Conservation (phyloP, 2,888 invertebrate genomes). For the Chalcosyrphus nemorum region DNA sequence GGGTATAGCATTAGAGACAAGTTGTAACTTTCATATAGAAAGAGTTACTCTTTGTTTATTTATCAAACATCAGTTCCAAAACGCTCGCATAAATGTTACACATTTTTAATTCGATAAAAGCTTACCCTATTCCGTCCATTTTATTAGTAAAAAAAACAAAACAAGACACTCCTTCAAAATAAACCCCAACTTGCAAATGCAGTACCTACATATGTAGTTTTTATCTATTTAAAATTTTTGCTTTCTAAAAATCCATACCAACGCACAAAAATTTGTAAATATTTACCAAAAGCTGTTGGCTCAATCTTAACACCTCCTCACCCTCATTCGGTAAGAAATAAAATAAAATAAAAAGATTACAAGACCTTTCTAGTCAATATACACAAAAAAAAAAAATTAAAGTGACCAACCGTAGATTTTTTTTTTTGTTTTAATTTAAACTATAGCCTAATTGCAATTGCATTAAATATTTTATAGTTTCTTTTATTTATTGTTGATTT, state of each 20-base stretch:
- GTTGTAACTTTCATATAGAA: constrained; percentile 27
- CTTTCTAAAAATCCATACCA: constrained; percentile 28
- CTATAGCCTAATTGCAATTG: constrained; percentile 56
- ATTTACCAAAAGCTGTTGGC: constrained; percentile 16
- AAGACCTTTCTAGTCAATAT: constrained; percentile 65
- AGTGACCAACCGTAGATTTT: constrained; percentile 42
- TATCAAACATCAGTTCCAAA: constrained; percentile 12
- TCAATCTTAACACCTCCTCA: constrained; percentile 11
- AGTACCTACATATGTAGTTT: no score
- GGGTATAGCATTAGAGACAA: constrained; percentile 32
- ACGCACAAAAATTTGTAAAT: constrained; percentile 65
- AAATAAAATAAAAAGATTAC: constrained; percentile 14
- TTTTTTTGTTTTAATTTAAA: constrained; percentile 55
- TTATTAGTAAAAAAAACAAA: constrained; percentile 37
- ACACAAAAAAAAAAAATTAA: constrained; percentile 50
- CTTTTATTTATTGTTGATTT: constrained; percentile 70
- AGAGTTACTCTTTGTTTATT: constrained; percentile 1
- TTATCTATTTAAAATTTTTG: neutral
- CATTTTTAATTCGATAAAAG: constrained; percentile 21
- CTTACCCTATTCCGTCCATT: constrained; percentile 72
- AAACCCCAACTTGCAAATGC: constrained; percentile 15
- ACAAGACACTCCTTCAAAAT: neutral
- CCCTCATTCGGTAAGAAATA: constrained; percentile 18
- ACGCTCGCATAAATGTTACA: neutral
- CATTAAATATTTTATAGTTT: constrained; percentile 56